Evolutionary conservation across 2,797 vertebrate genomes (phyloP).

Genomic region (Tragopan temminckii): DNA sequence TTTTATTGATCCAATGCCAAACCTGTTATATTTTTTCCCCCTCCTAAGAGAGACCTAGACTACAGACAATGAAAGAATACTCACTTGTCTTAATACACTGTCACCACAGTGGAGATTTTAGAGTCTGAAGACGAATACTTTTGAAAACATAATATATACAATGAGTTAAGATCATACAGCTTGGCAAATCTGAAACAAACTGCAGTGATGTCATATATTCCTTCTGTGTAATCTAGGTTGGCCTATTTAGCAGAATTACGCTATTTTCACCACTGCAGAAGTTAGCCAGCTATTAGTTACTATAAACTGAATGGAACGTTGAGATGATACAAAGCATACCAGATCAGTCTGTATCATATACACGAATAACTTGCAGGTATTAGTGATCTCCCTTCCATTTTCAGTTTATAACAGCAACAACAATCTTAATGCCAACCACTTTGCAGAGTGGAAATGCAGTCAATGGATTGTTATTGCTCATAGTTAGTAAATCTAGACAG

Average conservation of each 20-base stretch:
- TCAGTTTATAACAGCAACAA: slow-evolving; percentile 83
- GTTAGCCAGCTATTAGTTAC: slow-evolving; percentile 58
- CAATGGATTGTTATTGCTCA: slow-evolving; percentile 73
- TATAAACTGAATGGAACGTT: slow-evolving; percentile 78
- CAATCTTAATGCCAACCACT: slow-evolving; percentile 58
- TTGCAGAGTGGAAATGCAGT: slow-evolving; percentile 48
- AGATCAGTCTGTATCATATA: background rate
- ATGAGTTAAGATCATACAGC: background rate
- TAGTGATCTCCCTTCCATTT: slow-evolving; percentile 27
- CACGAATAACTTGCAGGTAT: background rate
- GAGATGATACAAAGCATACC: slow-evolving; percentile 50
- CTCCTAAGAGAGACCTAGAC: background rate
- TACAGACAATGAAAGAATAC: background rate
- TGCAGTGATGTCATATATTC: background rate
- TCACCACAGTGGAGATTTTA: background rate
- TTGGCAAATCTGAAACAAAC: background rate
- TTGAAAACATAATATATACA: background rate
- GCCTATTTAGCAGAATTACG: slow-evolving; percentile 1
- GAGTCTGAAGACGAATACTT: slow-evolving; percentile 6
- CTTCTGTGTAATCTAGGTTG: background rate
- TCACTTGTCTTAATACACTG: background rate
- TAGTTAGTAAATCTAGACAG: slow-evolving; percentile 75
- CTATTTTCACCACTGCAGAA: slow-evolving; percentile 37
- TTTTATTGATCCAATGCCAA: background rate
- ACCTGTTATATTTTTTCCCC: background rate